Base-by-base conservation (phyloP, 2,113 vertebrate genomes). In the Falco punctatus region DNA sequence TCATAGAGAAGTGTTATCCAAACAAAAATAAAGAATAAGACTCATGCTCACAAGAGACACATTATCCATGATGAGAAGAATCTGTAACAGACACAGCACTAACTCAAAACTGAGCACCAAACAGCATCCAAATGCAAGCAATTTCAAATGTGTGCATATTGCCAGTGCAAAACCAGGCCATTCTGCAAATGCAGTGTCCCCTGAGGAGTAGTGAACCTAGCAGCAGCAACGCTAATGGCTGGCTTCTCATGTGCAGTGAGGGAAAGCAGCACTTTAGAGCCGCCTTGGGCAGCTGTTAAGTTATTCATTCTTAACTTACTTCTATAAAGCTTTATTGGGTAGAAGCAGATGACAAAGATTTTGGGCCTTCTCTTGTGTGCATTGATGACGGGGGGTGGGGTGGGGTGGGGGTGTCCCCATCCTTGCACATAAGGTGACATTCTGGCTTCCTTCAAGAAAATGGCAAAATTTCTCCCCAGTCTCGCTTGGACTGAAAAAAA, bases 131-230 rank as follows among this genome's bases (percentile, higher is more conserved):
- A 96, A 88, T 61, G 96, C 61, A 75, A 93, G 81, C 92, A 96
- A 95, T 97, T 96, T 92, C 94, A 65, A 84, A 86, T n/a, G 84
- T 85, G 92, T 88, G 83, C 88, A 86, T 62, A 83, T 83, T 96
- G 96, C 87, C 94, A 86, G 91, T 46, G 69, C 70, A 75, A 94
- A 97, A 92, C 78, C 77, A 96, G 93, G 93, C 96, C 95, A 89
- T 96, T 96, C 90, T 91, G 81, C 91, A 88, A 82, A 52, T 4
- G 17, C 78, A 83, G 92, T 18, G 6, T 81, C 90, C 96, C 95
- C 96, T 9, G 9, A 94, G 96, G 97, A 97, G 97, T 11, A 90
- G 78, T 97, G 97, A 97, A 94, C 95, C 96, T 92, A 66, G 10
- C 90, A 93, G 95, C 95, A 90, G 75, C 91, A 94, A 77, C 5